These are phyloP conservation scores for Sturnira hondurensis DNA, from an alignment of 2,113 vertebrate genomes.

Conservation along the genomic window DNA sequence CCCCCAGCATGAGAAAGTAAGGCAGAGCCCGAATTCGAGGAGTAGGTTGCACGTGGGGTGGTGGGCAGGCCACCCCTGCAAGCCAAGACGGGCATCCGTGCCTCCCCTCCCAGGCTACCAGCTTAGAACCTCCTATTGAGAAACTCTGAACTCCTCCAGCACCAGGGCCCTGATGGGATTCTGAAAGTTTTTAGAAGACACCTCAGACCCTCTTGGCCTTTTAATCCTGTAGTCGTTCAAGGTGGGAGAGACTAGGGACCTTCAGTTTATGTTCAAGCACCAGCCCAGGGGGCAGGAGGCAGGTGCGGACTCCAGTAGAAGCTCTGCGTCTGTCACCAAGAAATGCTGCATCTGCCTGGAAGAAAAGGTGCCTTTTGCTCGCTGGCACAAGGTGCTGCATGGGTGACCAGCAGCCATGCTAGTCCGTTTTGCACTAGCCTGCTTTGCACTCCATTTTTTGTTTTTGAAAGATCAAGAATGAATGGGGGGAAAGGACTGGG, in stretches of 20 bases:
- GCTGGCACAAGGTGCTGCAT: rapidly evolving
- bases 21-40: neutral
- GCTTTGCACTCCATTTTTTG: neutral
- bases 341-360: neutral
- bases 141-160: neutral
- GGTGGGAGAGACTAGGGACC: neutral
- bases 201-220: neutral
- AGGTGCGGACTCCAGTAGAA: rapidly evolving
- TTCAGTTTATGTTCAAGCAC: too few species aligned
- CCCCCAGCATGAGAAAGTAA: neutral
- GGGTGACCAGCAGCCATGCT: neutral
- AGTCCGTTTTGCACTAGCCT: too few species aligned
- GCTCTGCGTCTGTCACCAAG: neutral
- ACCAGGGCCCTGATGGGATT: neutral
- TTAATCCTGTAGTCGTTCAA: neutral
- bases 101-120: neutral
- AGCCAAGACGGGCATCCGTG: neutral
- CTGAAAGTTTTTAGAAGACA: neutral
- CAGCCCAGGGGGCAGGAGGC: neutral
- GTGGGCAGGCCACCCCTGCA: neutral
- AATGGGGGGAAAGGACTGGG: neutral
- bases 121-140: neutral
- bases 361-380: neutral
- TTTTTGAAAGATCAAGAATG: neutral
- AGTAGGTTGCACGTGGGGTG: neutral